These are phyloP conservation scores for Operophtera brumata DNA, from an alignment of 2,888 invertebrate genomes.

Conservation along the genomic window DNA sequence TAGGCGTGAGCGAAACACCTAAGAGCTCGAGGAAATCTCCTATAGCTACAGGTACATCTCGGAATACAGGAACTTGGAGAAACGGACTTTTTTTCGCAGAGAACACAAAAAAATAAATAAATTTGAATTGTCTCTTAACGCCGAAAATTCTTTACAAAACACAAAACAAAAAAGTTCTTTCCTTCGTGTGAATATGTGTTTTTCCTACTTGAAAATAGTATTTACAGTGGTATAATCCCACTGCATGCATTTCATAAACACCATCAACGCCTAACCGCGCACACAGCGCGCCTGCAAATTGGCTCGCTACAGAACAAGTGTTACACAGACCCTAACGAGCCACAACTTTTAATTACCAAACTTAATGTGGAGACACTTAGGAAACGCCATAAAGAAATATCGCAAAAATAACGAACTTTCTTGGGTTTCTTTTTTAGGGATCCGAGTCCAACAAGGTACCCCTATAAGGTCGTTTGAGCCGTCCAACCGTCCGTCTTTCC, in stretches of 20 bases:
- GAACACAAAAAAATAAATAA: too few relatives aligned
- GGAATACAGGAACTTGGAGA: too few relatives aligned
- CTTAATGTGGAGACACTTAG: conserved; percentile 54
- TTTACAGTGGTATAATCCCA: conserved; percentile 7
- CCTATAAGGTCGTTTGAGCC: too few relatives aligned
- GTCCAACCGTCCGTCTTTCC: too few relatives aligned
- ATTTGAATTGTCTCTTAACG: too few relatives aligned
- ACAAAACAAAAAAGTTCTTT: too few relatives aligned
- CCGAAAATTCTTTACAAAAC: not conserved
- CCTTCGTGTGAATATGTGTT: not conserved
- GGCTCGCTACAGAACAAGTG: conserved; percentile 44
- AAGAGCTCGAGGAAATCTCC: too few relatives aligned
- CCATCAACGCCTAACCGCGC: conserved; percentile 24
- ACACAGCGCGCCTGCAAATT: conserved; percentile 44
- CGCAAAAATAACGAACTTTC: conserved; percentile 44
- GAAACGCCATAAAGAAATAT: conserved; percentile 55
- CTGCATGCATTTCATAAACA: conserved; percentile 23
- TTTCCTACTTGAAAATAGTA: not conserved
- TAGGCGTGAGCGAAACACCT: too few relatives aligned
- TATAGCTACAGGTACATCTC: too few relatives aligned
- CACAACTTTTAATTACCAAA: conserved; percentile 72
- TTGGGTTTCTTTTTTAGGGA: conserved; percentile 42
- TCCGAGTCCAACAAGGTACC: not conserved
- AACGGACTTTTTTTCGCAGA: too few relatives aligned
- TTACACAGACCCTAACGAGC: conserved; percentile 45